Base-by-base conservation (phyloP, 2,888 invertebrate genomes). In the Emmelina monodactyla region DNA sequence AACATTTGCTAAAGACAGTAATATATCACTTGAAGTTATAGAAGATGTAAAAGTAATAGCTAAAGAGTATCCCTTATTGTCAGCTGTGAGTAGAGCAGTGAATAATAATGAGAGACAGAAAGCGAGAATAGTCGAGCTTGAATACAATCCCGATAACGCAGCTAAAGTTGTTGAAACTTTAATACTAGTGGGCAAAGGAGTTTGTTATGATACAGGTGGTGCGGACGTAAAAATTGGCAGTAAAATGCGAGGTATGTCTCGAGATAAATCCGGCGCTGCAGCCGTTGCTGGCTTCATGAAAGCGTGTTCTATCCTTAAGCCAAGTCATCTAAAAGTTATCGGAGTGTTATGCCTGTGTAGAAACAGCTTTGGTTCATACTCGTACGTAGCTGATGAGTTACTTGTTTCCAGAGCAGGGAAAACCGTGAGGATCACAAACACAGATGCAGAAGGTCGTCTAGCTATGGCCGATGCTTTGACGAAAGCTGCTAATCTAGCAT, bases 221-320 rank as follows among this genome's bases (percentile, higher is more conserved):
- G 85, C 85, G 41, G 88, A 89, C 59, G 80, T 89, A 42, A 94
- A 94, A 69, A 75, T 70, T 1, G 53, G 63, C 0, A 85, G 85
- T 34, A 86, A 85, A 42, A 91, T 91, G 91, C 83, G 85, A 5
- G 91, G 91, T 10, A 92, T 92, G 92, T 88, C 88, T 0, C 70
- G 94, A 10, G 94, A 96, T 60, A 96, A 96, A 66, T 91, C 93
- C 56, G 95, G 95, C 0, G 90, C 94, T 3, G 94, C 94, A 0
- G 90, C 92, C 1, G 90, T 92, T 0, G 92, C 90, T 16, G 95
- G 95, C 9, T 92, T 96, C 55, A 85, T 96, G 63, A 88, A 94
- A 82, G 84, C 86, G n/a, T 81, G 90, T 37, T 82, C 86, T 2
- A 66, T 84, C 15, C 59, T 92, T 15, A 85, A 88, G 56, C 94